These are phyloP conservation scores for Selenia dentaria DNA, from an alignment of 2,888 invertebrate genomes.

Conservation along the genomic window DNA sequence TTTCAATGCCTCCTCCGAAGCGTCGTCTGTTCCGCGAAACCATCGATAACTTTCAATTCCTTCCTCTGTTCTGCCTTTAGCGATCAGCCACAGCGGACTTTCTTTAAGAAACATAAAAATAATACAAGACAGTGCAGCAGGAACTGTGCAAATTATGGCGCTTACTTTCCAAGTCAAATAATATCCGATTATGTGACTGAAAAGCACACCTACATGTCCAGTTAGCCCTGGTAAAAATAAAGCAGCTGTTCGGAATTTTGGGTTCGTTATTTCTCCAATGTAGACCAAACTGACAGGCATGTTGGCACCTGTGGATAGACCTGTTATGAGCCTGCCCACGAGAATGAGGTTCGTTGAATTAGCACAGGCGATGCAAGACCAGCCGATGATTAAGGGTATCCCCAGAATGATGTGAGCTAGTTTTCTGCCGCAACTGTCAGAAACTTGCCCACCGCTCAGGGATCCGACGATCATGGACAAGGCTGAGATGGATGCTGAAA, in stretches of 20 bases:
- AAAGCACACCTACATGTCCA: constrained; percentile 5
- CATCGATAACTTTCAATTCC: constrained; percentile 40
- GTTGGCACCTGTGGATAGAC: constrained; percentile 39
- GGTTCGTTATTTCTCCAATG: constrained; percentile 41
- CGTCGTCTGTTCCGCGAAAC: constrained; percentile 41
- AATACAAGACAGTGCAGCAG: constrained; percentile 3
- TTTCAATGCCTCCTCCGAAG: constrained; percentile 39
- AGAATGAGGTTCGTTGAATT: constrained; percentile 33
- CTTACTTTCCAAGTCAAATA: constrained; percentile 15
- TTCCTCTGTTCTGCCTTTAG: constrained; percentile 41
- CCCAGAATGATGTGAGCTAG: constrained; percentile 37
- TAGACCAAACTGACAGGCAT: constrained; percentile 39
- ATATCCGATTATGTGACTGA: constrained; percentile 15
- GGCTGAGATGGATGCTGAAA: constrained; percentile 41
- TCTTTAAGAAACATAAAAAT: constrained; percentile 36
- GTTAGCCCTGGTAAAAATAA: constrained; percentile 12
- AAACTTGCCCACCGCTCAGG: constrained; percentile 36
- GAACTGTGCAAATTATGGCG: constrained; percentile 7
- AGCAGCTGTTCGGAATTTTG: constrained; percentile 7
- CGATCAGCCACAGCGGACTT: constrained; percentile 48
- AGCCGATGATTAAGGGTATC: constrained; percentile 38
- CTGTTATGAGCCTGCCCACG: constrained; percentile 40
- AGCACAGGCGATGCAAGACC: constrained; percentile 38
- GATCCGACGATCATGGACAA: constrained; percentile 41
- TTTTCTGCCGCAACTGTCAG: constrained; percentile 43